Base-by-base conservation (phyloP, 2,797 vertebrate genomes). In the Channallabes apus region DNA sequence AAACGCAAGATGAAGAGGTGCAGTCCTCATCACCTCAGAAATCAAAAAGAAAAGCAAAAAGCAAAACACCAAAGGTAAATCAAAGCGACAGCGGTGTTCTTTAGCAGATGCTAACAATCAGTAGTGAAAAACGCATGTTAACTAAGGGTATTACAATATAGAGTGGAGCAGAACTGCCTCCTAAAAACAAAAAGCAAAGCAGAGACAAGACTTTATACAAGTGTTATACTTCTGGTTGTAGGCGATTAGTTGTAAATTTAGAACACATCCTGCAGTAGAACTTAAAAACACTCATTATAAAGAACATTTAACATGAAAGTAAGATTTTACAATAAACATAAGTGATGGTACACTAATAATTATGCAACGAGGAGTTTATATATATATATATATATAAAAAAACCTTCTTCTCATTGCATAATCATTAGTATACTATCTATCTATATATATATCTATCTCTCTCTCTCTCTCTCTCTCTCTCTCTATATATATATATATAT, bases 1-100 rank as follows among this genome's bases (percentile, higher is more conserved):
- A 96, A 85, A 93, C 88, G 5, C 73, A 94, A 72, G 96, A 96
- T 0, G 94, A 98, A 84, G 93, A 96, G 62, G 96, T 95, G n/a
- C 92, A 85, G 29, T 83, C 86, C 0, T 77, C 18, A 9, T 93
- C 93, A 81, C 92, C 92, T 86, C 90, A 75, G 88, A 95, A 94
- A 87, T 91, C 81, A 59, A 95, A 94, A 80, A 94, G 92, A 88
- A 95, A 93, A 62, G 85, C 86, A 35, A 95, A 94, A 89, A 92
- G 88, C 90, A 95, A 92, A 88, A 82, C 91, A 0, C 93, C 93
- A 38, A 92, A 93, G 92, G 93, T 98, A 91, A 94, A 92, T 93
- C 22, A n/a, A 56, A 56, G 64, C 35, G 20, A 24, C 54, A 17
- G 41, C n/a, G 17, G 22, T 27, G 24, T 6, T 38, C 5, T 41